Conservation (phyloP, 2,888 invertebrate species). For the Linyphia triangularis region DNA sequence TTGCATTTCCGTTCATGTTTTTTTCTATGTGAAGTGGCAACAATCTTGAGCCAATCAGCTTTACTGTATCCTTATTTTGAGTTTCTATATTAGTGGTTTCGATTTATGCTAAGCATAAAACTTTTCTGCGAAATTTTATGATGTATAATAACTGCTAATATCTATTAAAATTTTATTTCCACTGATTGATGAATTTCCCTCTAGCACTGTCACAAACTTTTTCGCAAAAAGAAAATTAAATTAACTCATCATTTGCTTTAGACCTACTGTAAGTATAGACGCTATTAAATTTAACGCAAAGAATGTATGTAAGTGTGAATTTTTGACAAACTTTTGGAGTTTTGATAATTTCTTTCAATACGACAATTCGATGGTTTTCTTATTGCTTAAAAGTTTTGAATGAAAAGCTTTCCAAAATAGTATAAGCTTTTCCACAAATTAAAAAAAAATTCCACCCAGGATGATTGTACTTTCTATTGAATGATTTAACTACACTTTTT, state of each 20-base stretch:
- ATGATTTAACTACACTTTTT: too few species aligned
- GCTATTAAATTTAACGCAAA: background rate
- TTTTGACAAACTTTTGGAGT: too few species aligned
- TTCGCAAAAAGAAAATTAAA: background rate
- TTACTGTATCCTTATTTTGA: background rate
- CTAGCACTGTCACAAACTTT: background rate
- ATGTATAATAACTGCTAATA: background rate
- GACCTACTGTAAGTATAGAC: background rate
- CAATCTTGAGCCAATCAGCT: background rate
- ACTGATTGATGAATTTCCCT: constrained; percentile 3
- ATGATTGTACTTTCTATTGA: too few species aligned
- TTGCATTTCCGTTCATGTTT: too few species aligned
- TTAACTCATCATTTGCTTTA: background rate
- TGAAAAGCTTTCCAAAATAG: too few species aligned
- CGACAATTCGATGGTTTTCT: too few species aligned
- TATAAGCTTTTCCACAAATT: too few species aligned
- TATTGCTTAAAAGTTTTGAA: too few species aligned
- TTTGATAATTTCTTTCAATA: too few species aligned
- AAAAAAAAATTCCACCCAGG: too few species aligned
- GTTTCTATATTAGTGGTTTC: too few species aligned
- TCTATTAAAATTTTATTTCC: background rate
- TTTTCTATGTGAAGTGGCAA: background rate
- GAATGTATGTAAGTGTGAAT: too few species aligned
- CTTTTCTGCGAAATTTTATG: background rate
- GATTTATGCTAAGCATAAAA: background rate